Evolutionary conservation across 2,797 vertebrate genomes (phyloP).

Genomic region (Lerista edwardsae): DNA sequence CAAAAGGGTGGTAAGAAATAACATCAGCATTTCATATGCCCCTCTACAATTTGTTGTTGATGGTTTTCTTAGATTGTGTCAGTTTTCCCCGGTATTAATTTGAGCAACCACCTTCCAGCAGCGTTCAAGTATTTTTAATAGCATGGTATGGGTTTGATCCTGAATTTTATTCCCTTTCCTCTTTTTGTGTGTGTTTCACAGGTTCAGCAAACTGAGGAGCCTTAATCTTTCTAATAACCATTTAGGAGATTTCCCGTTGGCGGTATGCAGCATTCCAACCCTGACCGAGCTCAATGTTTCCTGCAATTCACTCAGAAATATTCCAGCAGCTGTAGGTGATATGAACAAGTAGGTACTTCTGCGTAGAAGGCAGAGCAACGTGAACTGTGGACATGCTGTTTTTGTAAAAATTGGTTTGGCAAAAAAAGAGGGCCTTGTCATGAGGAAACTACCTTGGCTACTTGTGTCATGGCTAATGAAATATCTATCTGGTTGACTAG

Average conservation of each 20-base stretch:
- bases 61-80: background rate
- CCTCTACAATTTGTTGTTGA: background rate
- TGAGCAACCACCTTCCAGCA: background rate
- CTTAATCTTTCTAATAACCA: conserved; percentile 98
- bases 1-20: background rate
- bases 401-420: background rate
- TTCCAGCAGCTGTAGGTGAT: conserved; percentile 84
- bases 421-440: background rate
- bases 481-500: background rate
- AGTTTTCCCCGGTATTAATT: background rate
- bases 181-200: conserved; percentile 64
- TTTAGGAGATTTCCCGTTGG: conserved; percentile 88
- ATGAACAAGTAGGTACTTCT: conserved; percentile 88
- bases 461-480: background rate
- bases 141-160: background rate
- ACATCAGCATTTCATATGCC: background rate
- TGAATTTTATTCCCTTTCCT: background rate
- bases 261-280: conserved; percentile 89
- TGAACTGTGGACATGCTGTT: background rate
- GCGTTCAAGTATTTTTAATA: background rate
- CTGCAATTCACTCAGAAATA: conserved; percentile 87
- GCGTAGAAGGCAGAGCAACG: background rate
- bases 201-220: conserved; percentile 94
- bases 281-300: conserved; percentile 95
- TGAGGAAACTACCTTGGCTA: background rate